Base-by-base conservation (phyloP, 2,888 invertebrate genomes). In the Drosophila acutilabella region DNA sequence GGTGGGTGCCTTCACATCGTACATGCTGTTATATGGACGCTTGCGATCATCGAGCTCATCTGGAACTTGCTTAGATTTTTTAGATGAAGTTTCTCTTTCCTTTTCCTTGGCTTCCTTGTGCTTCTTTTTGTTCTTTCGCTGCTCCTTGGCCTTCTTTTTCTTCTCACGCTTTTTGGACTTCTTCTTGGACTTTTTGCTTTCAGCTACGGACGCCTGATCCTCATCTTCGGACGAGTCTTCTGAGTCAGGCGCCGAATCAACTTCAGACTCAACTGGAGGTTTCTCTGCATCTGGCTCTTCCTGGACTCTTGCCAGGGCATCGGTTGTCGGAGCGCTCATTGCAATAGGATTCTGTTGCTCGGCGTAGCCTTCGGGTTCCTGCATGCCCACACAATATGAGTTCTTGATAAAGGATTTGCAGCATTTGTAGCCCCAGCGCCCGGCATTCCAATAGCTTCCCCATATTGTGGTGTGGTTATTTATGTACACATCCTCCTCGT, bases 401-500 rank as follows among this genome's bases (percentile, higher is more conserved):
- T 91, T 91, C 65, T 91, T 90, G 45, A 99, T 95, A 72, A 96
- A 96, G 0, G 98, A 97, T 91, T 98, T 96, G 92, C 99, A 99
- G 90, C 99, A 99, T 89, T 96, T 96, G 93, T 96, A 99, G 0
- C 99, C 99, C 99, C 99, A 99, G 69, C 95, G 94, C 0, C 98
- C 98, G 54, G 95, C 95, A 80, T 94, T 94, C 99, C 99, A 99
- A 92, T 94, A 98, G 0, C 99, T 99, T 4, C 99, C 99, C 97
- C 97, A 99, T 6, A 99, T 96, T 0, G 96, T 95, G 0, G 96
- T 97, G 92, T 99, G 99, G 92, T 99, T 99, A 91, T 97, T 97
- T 7, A 96, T 95, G 77, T 95, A 94, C 16, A 97, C 95, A 92
- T 99, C 99, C 92, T 99, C 99, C 90, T 98, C 98, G 91, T 98